Percentiles rank a stretch among this genome's conserved stretches.
These are phyloP conservation scores for Cottoperca gobio DNA, from an alignment of 2,797 vertebrate species.

Conservation along the genomic window DNA sequence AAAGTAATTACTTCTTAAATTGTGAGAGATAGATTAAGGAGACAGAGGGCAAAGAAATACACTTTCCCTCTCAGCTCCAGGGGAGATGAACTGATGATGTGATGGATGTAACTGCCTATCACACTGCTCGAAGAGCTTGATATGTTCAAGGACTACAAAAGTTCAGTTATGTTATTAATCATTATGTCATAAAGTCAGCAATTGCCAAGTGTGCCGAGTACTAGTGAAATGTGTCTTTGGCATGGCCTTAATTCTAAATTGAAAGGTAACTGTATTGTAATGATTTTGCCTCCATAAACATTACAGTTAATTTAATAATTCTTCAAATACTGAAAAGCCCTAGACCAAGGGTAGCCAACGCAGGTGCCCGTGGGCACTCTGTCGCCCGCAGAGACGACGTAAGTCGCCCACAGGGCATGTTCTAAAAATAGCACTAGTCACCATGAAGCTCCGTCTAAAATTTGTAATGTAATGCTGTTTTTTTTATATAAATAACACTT, in stretches of 20 bases:
- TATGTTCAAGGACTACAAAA: background rate
- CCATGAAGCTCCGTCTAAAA: too few species aligned
- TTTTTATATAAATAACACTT: too few species aligned
- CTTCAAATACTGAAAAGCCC: too few species aligned
- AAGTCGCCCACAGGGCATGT: too few species aligned
- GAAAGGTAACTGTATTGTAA: background rate
- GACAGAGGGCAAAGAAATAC: slow-evolving; percentile 19
- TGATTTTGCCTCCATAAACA: background rate
- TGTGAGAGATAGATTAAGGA: slow-evolving; percentile 41
- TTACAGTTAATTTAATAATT: too few species aligned
- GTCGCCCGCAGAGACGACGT: too few species aligned
- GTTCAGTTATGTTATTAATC: background rate
- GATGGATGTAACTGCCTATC: background rate
- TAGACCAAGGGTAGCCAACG: too few species aligned
- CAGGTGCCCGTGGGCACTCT: too few species aligned
- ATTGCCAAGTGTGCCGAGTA: too few species aligned
- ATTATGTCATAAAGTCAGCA: background rate
- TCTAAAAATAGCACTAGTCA: too few species aligned
- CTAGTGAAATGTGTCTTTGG: background rate
- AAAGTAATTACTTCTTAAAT: slow-evolving; percentile 57
- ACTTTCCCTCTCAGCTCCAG: slow-evolving; percentile 17
- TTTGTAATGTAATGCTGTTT: too few species aligned
- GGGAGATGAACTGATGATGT: slow-evolving; percentile 25
- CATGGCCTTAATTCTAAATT: background rate
- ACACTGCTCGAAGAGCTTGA: background rate